A percentile compares a stretch with the other conserved stretches of the same genome.
Evolutionary conservation across 2,888 invertebrate genomes (phyloP).

Genomic region (Stenotaenia linearis): DNA sequence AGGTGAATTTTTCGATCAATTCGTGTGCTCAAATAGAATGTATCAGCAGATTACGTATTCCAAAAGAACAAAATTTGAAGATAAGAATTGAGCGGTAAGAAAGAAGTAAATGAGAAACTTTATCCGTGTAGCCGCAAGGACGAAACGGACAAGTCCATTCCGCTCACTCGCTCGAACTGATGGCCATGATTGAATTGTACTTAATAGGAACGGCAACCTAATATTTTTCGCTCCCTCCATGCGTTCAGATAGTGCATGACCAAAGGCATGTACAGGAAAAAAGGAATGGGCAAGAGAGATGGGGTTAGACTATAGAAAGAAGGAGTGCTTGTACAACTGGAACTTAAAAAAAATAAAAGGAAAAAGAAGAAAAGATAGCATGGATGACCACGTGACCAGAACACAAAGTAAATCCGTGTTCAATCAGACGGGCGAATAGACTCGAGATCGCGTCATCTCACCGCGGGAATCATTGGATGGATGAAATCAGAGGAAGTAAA

Average conservation of each 20-base stretch:
- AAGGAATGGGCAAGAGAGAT: neutral
- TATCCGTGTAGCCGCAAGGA: neutral
- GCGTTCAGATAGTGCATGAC: conserved; percentile 5
- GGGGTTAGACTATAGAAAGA: neutral
- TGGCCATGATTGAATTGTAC: conserved; percentile 16
- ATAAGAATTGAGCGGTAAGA: neutral
- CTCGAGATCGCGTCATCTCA: conserved; percentile 12
- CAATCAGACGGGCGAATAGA: conserved; percentile 2
- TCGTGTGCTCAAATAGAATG: no score
- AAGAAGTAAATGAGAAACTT: neutral
- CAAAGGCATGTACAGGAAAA: neutral
- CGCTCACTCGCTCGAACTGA: conserved; percentile 19
- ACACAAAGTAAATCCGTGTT: neutral
- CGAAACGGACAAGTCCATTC: neutral
- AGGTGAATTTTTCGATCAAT: no score
- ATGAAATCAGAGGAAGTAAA: neutral
- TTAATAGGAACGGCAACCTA: neutral
- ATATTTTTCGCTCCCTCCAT: conserved; percentile 11
- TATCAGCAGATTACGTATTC: no score
- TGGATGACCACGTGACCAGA: conserved; percentile 2
- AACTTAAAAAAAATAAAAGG: neutral
- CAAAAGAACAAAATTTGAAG: neutral
- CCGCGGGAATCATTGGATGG: conserved; percentile 11
- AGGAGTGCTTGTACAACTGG: neutral
- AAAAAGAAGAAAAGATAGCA: neutral